Base-by-base conservation (phyloP, 1,140 invertebrate genomes). In the Atopsyche davidsoni region DNA sequence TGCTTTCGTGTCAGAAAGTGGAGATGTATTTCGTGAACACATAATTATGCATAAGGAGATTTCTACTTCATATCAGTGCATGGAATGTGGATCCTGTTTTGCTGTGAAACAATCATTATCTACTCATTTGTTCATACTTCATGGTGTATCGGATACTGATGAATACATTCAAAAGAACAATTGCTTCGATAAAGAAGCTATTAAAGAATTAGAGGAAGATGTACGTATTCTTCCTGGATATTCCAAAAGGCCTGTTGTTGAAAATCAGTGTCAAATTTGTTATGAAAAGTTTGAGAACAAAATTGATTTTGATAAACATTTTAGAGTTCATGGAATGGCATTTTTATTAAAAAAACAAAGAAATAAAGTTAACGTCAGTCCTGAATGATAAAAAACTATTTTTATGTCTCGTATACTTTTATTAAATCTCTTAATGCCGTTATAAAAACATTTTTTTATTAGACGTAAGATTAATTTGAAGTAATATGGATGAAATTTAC, bases 81-180 rank as follows among this genome's bases (percentile, higher is more conserved):
- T 82, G 60, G 82, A 85, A 60, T 85, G 82, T 59, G 81, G 80
- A 1, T 72, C 79, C 50, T 81, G 79, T 62, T 83, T 83, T 60
- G 77, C 79, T 11, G 80, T 81, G 1, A 78, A 76, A 48, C 75
- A 77, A 3, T 80, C 80, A 34, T 70, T 85, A 44, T 70, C 4
- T 4, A 83, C 78, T 63, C 81, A 85, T 65, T 64, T 85, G 6
- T 65, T 76, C 47, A 71, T 80, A 28, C 75, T 72, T 54, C 82
- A 85, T 60, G 64, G 69, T 21, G 76, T 85, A 41, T 58, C 62
- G 2, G 67, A 83, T 68, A 68, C 73, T 10, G 71, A 77, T 3
- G 59, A 59, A 9, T 83, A 85, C 58, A 72, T 82, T 46, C 57
- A 62, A 10, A 58, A 71, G 35, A 81, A 82, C 63, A 62, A 76